These are phyloP conservation scores for Pollenia angustigena DNA, from an alignment of 2,888 invertebrate genomes.

Conservation along the genomic window DNA sequence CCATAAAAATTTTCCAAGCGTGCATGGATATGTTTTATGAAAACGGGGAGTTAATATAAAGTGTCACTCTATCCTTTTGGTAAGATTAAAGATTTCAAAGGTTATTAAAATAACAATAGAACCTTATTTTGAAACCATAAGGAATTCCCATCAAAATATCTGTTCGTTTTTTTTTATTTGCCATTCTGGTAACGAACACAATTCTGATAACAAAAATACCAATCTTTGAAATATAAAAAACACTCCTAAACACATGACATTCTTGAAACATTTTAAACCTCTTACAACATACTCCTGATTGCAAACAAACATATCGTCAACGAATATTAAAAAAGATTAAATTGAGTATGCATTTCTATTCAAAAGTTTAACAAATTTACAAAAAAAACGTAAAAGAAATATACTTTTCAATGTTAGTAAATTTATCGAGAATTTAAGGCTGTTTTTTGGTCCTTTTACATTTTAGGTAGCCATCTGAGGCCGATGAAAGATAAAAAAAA, in stretches of 20 bases:
- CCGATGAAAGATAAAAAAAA: neutral
- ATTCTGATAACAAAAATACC: slow-evolving; percentile 26
- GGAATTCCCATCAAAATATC: slow-evolving; percentile 53
- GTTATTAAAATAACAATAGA: slow-evolving; percentile 48
- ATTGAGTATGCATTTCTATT: no score
- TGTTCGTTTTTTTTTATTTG: neutral
- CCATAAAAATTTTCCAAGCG: no score
- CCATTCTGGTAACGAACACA: slow-evolving; percentile 1
- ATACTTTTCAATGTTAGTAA: no score
- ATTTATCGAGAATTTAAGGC: no score
- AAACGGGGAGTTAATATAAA: neutral
- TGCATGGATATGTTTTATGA: no score
- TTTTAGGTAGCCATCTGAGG: neutral
- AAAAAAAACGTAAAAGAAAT: no score
- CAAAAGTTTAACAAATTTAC: no score
- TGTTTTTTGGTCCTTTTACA: neutral
- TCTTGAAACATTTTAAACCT: slow-evolving; percentile 28
- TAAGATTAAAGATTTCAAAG: slow-evolving; percentile 19
- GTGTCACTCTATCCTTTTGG: slow-evolving; percentile 6
- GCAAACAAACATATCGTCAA: neutral
- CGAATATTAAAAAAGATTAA: no score
- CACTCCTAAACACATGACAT: slow-evolving; percentile 3
- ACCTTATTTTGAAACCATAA: slow-evolving; percentile 37
- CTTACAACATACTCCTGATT: neutral
- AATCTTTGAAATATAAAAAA: slow-evolving; percentile 16